Evolutionary conservation across 2,888 invertebrate species (phyloP), one percentile per base, ranked within the genome.

Genomic region (Timandra comae): DNA sequence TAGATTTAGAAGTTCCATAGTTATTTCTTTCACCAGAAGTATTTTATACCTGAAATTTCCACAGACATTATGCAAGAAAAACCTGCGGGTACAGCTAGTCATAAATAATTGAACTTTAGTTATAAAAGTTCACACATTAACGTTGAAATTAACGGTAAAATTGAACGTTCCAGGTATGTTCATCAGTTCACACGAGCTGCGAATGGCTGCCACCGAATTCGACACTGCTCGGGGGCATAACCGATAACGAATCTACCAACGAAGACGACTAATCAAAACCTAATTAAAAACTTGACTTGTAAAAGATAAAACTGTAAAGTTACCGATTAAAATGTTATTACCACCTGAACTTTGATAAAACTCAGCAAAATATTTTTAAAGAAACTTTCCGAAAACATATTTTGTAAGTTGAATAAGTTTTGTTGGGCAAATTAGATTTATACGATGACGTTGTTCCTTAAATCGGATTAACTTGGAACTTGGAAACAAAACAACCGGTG

Each of bases 131-230:
- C n/a, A n/a, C n/a, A n/a, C n/a, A n/a, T n/a, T n/a, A n/a, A n/a
- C n/a, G n/a, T n/a, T n/a, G n/a, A n/a, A n/a, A n/a, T n/a, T n/a
- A n/a, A n/a, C n/a, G n/a, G n/a, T n/a, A n/a, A n/a, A n/a, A n/a
- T n/a, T n/a, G n/a, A n/a, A n/a, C n/a, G n/a, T n/a, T 54, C 20
- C 63, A 75, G 74, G 53, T 66, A 5, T 75, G 74, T 41, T 74
- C 74, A 1, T 74, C 74, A 1, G 47, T 67, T 30, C 61, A 65
- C 45, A 72, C 73, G 2, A 73, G 72, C 47, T 75, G 74, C 29
- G 75, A 75, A 47, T 91, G 91, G 46, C 77, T 71, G 23, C 91
- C 91, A 26, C 90, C 86, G 71, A 92, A 90, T 25, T 88, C 88
- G 2, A 73, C 76, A 1, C 87, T 90, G 23, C 69, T 61, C 27